Evolutionary conservation across 2,113 vertebrate genomes (phyloP), one percentile per base, ranked within the genome.

Genomic region (Mormoops blainvillei): DNA sequence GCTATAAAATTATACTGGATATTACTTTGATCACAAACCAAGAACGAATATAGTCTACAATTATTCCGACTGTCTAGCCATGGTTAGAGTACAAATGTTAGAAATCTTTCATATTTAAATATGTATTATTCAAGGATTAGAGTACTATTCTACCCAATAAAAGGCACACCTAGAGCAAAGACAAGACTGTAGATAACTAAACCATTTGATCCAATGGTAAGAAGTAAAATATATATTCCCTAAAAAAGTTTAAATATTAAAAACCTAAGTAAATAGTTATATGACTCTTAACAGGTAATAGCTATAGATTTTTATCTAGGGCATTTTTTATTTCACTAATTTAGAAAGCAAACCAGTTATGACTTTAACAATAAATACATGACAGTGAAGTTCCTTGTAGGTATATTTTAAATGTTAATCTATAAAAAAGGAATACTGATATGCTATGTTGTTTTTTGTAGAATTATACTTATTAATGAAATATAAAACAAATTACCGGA

Each of bases 401-500:
- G 26, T 84, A 5, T 41, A 86, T 41, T 85, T 96, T 73, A 97
- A 84, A 38, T 65, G 26, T 5, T 67, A n/a, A 68, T 28, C 14
- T 92, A 26, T 76, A 61, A 58, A 84, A 89, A 82, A 70, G 24
- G 50, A 76, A 81, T 14, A 81, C 0, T 43, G 19, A 71, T 54
- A 93, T 14, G 3, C 9, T n/a, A 33, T 56, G 31, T 18, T 38
- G 7, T 2, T 15, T 85, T 95, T 80, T 82, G 16, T 14, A 65
- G 18, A 82, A 94, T 56, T 33, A 74, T 88, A 74, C 85, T 76
- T 50, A 61, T 36, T 95, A 87, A 95, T 93, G 11, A 87, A 61
- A 89, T 95, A 97, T 98, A 98, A 96, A 98, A 94, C 94, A 94
- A 97, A 91, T 99, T 99, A 99, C 99, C 99, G 98, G 99, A 99